Conservation (phyloP, 2,888 invertebrate genomes). For the Xestia xanthographa region DNA sequence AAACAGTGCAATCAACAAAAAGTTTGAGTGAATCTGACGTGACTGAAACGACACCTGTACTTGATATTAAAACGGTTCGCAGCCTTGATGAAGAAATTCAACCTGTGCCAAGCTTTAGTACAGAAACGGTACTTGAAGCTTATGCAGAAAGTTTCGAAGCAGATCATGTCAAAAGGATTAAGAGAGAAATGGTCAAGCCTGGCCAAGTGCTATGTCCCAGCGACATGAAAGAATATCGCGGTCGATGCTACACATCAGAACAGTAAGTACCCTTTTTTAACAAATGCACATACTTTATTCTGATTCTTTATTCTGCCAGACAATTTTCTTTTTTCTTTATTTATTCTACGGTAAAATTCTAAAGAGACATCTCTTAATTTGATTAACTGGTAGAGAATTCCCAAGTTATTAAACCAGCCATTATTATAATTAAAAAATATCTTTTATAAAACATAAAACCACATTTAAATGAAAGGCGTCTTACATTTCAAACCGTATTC, state of each 20-base stretch:
- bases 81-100: slow-evolving; percentile 1
- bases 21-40: slow-evolving; percentile 6
- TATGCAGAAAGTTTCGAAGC: neutral
- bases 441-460: too few relatives aligned
- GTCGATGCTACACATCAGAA: neutral
- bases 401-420: neutral
- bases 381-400: neutral
- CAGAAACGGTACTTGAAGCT: slow-evolving; percentile 3
- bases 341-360: neutral
- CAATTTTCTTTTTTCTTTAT: too few relatives aligned
- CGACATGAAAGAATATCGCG: neutral
- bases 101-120: neutral
- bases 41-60: neutral
- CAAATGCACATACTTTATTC: too few relatives aligned
- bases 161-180: neutral
- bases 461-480: neutral
- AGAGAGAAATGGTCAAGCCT: neutral
- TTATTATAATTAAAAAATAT: neutral
- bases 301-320: too few relatives aligned
- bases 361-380: too few relatives aligned
- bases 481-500: neutral
- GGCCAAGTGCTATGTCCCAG: rapidly evolving
- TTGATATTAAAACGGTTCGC: neutral
- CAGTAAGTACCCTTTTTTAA: slow-evolving; percentile 1
- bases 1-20: slow-evolving; percentile 5